phyloP scores from a whole-genome alignment of 1,140 invertebrate species.

The Rhopalosiphum padi region DNA sequence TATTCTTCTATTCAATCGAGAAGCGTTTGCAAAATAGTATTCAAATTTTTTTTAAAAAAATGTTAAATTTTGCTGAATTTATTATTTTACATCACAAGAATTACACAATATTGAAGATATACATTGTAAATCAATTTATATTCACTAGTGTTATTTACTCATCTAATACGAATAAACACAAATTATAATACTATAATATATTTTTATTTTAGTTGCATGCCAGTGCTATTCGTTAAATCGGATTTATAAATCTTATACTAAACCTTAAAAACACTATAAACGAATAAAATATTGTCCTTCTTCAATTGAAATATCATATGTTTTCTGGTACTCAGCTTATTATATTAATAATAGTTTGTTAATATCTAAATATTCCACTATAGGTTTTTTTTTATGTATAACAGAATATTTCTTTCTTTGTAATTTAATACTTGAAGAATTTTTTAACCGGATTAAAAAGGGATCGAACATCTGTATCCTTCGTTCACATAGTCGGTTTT shows the following conservation, averaged over 20 bases:
- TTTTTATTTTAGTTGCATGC: background rate
- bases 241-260: background rate
- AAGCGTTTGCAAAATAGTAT: background rate
- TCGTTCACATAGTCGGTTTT: background rate
- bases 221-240: background rate
- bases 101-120: background rate
- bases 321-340: background rate
- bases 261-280: background rate
- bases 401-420: background rate
- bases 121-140: background rate
- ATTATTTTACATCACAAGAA: background rate
- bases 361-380: background rate
- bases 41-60: background rate
- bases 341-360: background rate
- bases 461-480: constrained; percentile 4
- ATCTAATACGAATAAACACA: background rate
- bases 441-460: constrained; percentile 43
- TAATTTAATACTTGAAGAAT: constrained; percentile 35
- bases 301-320: constrained; percentile 19
- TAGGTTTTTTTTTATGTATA: background rate
- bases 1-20: background rate
- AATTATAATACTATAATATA: background rate
- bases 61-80: background rate
- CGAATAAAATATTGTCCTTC: background rate
- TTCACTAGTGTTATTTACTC: background rate